A percentile compares a stretch with the other conserved stretches of the same genome.
Evolutionary conservation across 2,888 invertebrate species (phyloP).

Genomic region (Carabus problematicus): DNA sequence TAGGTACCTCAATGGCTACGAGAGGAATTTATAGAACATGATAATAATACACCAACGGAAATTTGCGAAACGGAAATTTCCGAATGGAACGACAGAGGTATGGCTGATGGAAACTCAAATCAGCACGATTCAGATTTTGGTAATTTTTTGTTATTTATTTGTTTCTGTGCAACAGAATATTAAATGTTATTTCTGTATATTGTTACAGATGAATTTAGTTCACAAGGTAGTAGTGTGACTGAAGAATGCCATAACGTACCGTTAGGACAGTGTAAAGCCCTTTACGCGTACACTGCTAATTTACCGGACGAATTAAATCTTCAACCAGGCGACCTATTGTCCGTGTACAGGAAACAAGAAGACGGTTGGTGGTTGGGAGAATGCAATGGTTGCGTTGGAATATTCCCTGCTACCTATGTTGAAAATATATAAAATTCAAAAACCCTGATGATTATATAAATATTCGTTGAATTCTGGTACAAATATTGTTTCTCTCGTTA

Average conservation of each 20-base stretch:
- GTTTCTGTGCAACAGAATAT: not conserved
- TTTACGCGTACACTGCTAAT: conserved; percentile 88
- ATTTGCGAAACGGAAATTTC: conserved; percentile 62
- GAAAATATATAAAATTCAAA: conserved; percentile 68
- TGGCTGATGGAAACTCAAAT: conserved; percentile 84
- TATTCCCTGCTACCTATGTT: conserved; percentile 94
- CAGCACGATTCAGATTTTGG: conserved; percentile 88
- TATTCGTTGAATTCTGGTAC: conserved; percentile 18
- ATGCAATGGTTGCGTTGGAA: conserved; percentile 82
- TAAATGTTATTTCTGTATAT: conserved; percentile 31
- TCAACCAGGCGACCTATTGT: conserved; percentile 80
- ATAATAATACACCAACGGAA: conserved; percentile 60
- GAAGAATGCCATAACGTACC: conserved; percentile 60
- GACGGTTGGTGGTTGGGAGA: conserved; percentile 97
- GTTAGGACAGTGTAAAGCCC: conserved; percentile 80
- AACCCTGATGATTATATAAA: conserved; percentile 18
- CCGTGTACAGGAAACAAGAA: conserved; percentile 87
- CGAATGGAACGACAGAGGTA: conserved; percentile 78
- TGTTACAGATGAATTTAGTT: conserved; percentile 79
- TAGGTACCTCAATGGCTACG: conserved; percentile 80
- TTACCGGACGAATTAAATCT: conserved; percentile 83
- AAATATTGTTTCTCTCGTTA: conserved; percentile 20
- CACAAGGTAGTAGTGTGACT: conserved; percentile 67
- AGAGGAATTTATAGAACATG: conserved; percentile 65
- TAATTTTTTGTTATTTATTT: conserved; percentile 52